Percentiles rank a stretch among this genome's conserved stretches.
Evolutionary conservation across 1,140 invertebrate species (phyloP).

Genomic region (Caenorhabditis brenneri): DNA sequence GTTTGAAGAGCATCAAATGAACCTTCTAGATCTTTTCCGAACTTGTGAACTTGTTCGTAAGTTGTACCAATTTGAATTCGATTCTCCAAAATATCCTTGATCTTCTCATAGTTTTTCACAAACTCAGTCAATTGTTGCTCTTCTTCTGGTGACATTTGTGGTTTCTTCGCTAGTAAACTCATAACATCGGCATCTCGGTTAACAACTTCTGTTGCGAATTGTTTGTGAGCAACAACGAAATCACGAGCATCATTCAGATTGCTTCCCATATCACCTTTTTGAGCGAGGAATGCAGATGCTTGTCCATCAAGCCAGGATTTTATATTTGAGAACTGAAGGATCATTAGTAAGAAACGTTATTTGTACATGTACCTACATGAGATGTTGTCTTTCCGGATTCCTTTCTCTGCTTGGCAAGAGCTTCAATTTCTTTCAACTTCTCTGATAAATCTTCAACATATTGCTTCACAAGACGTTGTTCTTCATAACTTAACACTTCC

Average conservation of each 20-base stretch:
- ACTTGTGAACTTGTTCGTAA: slow-evolving; percentile 63
- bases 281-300: slow-evolving; percentile 61
- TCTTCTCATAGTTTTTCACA: slow-evolving; percentile 53
- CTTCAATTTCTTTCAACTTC: slow-evolving; percentile 62
- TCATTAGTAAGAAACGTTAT: neutral
- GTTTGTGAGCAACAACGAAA: slow-evolving; percentile 61
- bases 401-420: slow-evolving; percentile 57
- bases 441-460: slow-evolving; percentile 56
- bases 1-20: slow-evolving; percentile 61
- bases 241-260: slow-evolving; percentile 54
- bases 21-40: slow-evolving; percentile 62
- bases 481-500: slow-evolving; percentile 54
- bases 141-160: slow-evolving; percentile 46
- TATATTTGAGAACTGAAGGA: slow-evolving; percentile 54
- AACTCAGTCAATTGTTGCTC: slow-evolving; percentile 41
- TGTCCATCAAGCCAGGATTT: slow-evolving; percentile 59
- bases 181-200: slow-evolving; percentile 50
- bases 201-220: slow-evolving; percentile 60
- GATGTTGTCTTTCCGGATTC: slow-evolving; percentile 53
- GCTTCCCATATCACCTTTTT: slow-evolving; percentile 60
- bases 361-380: neutral
- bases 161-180: neutral
- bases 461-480: slow-evolving; percentile 42
- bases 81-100: slow-evolving; percentile 60
- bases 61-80: slow-evolving; percentile 60